Conservation (phyloP, 2,113 vertebrate genomes). For the Sylvietta virens region DNA sequence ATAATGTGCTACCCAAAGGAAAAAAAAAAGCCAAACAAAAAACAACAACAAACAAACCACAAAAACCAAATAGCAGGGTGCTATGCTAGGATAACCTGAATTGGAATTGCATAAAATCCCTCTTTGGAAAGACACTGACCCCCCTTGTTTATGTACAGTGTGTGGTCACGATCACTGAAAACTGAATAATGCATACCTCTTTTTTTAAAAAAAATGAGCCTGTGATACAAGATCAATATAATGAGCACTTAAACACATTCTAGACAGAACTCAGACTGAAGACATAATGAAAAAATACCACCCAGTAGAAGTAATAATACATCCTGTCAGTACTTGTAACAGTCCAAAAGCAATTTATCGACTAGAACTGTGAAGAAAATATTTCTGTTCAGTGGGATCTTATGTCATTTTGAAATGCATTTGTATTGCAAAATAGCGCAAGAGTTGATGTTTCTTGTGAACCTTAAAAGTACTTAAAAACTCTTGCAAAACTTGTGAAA, state of each 20-base stretch:
- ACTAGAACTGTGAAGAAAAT: not conserved
- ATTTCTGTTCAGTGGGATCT: not conserved
- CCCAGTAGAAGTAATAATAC: not conserved
- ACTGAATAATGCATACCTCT: not conserved
- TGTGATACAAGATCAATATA: not conserved
- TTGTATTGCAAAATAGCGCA: not conserved
- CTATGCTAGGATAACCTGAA: not conserved
- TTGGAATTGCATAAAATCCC: not conserved
- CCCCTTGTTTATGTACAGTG: not conserved
- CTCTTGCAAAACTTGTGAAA: not conserved
- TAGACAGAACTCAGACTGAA: not conserved
- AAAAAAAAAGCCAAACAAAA: no score
- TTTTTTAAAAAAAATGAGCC: not conserved
- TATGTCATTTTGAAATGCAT: not conserved
- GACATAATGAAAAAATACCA: slow-evolving; percentile 3
- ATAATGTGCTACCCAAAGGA: not conserved
- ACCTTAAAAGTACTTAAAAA: not conserved
- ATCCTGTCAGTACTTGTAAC: not conserved
- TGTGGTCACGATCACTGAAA: fast-evolving
- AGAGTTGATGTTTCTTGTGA: not conserved
- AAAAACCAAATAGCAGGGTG: not conserved
- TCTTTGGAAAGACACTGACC: not conserved
- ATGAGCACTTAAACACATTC: not conserved
- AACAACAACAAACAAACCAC: not conserved
- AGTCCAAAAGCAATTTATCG: not conserved